phyloP scores from a whole-genome alignment of 1,140 invertebrate species.

The Cyclina sinensis region DNA sequence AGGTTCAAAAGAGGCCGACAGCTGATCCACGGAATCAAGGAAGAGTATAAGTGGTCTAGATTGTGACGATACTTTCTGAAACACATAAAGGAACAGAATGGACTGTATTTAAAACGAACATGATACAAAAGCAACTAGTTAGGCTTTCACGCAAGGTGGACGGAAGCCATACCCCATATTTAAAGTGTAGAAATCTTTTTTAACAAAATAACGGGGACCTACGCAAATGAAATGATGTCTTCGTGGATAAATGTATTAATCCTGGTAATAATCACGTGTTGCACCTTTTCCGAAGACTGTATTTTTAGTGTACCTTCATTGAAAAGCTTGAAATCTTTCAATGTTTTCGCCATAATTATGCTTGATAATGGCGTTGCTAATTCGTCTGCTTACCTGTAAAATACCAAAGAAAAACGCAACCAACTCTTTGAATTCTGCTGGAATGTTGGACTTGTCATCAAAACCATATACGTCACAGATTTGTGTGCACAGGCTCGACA shows the following conservation, averaged over 20 bases:
- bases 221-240: too few species aligned
- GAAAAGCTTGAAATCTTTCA: too few species aligned
- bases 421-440: conserved; percentile 72
- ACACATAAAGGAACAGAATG: too few species aligned
- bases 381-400: conserved; percentile 46
- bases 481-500: conserved; percentile 76
- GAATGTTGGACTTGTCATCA: conserved; percentile 64
- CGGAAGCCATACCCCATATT: too few species aligned
- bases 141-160: not conserved
- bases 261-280: too few species aligned
- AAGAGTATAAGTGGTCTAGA: conserved; percentile 76
- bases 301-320: too few species aligned
- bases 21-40: conserved; percentile 81
- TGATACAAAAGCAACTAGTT: not conserved
- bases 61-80: conserved; percentile 46
- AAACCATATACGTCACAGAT: conserved; percentile 70
- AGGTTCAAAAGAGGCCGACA: conserved; percentile 70
- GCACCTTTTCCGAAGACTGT: too few species aligned
- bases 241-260: too few species aligned
- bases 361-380: too few species aligned
- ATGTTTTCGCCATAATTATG: too few species aligned
- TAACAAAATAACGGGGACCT: too few species aligned
- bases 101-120: not conserved
- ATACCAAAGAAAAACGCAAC: conserved; percentile 73
- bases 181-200: too few species aligned